phyloP scores from a whole-genome alignment of 2,888 invertebrate genomes.

The Drosophila austrosaltans region DNA sequence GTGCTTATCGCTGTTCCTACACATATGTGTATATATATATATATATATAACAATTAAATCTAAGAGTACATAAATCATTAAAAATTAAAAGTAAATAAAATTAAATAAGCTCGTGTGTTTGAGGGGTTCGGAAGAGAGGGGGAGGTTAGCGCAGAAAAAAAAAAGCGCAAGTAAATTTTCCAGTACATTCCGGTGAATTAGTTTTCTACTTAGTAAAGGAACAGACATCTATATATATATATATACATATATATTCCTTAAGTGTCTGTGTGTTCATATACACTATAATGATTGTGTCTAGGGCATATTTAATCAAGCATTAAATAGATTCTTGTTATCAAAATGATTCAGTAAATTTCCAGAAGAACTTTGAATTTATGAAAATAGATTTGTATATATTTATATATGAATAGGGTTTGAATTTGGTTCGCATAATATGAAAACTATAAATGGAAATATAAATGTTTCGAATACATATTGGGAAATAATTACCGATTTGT shows the following conservation, averaged over 20 bases:
- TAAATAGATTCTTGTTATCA: neutral
- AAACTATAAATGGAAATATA: too few species aligned
- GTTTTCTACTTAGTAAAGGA: neutral
- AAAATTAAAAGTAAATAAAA: constrained; percentile 21
- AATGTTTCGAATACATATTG: too few species aligned
- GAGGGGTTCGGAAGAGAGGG: constrained; percentile 3
- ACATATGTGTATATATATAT: constrained; percentile 22
- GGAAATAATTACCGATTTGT: too few species aligned
- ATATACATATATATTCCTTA: neutral
- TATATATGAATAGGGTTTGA: too few species aligned
- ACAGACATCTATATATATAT: neutral
- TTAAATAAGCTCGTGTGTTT: constrained; percentile 11
- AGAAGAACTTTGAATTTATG: neutral
- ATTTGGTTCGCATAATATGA: too few species aligned
- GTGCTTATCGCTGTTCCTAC: constrained; percentile 20
- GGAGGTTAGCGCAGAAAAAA: constrained; percentile 7
- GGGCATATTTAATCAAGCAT: constrained; percentile 9
- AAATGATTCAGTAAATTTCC: constrained; percentile 6
- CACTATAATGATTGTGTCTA: neutral
- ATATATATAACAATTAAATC: constrained; percentile 17
- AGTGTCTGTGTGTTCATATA: neutral
- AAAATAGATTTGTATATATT: too few species aligned
- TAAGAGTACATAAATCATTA: constrained; percentile 37
- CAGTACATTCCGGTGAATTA: constrained; percentile 28
- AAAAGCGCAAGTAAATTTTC: constrained; percentile 61